phyloP scores from a whole-genome alignment of 2,113 vertebrate species.

The Ophthalmolycus amberensis region DNA sequence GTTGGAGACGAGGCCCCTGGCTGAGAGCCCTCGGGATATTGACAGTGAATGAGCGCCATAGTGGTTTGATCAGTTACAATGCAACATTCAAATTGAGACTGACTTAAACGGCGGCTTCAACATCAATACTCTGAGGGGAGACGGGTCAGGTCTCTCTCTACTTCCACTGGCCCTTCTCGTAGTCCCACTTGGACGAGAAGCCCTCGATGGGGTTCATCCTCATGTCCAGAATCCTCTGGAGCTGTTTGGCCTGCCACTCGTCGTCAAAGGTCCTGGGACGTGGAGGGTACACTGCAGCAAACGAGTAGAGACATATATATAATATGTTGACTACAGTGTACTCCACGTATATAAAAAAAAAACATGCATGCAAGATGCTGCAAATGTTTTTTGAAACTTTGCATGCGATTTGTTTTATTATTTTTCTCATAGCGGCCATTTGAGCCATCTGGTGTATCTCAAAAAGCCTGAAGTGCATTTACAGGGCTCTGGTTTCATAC shows the following conservation, averaged over 20 bases:
- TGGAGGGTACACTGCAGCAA: slow-evolving; percentile 82
- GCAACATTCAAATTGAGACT: background rate
- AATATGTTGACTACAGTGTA: background rate
- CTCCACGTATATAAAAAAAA: background rate
- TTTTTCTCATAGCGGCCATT: background rate
- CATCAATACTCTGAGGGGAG: background rate
- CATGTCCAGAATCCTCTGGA: slow-evolving; percentile 89
- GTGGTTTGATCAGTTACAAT: slow-evolving; percentile 2
- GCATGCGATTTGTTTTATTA: background rate
- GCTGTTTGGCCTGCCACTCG: slow-evolving; percentile 85
- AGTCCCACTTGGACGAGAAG: slow-evolving; percentile 89
- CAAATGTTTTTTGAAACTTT: too few relatives aligned
- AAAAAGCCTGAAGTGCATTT: background rate
- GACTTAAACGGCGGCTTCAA: background rate
- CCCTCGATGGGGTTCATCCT: slow-evolving; percentile 84
- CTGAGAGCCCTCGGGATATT: slow-evolving; percentile 6
- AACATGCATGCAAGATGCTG: background rate
- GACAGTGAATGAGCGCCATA: background rate
- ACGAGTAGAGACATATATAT: background rate
- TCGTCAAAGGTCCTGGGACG: slow-evolving; percentile 81
- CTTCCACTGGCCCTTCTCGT: slow-evolving; percentile 89
- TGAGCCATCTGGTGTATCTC: background rate
- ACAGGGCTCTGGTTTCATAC: background rate
- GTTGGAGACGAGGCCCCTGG: background rate
- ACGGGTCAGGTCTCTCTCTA: slow-evolving; percentile 60